phyloP scores from a whole-genome alignment of 37 sponge, comb jelly and placozoan species.

The Petrosia ficiformis region DNA sequence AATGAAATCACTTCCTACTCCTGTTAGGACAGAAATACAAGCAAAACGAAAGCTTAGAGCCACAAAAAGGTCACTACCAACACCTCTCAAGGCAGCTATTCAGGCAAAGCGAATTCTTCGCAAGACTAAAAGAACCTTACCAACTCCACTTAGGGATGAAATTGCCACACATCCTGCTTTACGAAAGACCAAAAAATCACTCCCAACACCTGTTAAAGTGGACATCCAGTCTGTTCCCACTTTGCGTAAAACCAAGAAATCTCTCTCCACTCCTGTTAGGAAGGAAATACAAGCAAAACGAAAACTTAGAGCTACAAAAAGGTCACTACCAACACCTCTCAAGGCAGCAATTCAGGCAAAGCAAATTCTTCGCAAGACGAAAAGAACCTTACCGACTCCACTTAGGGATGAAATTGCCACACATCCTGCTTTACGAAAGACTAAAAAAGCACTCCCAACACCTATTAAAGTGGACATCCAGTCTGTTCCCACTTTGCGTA shows the following conservation, averaged over 20 bases:
- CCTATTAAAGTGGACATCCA: slow-evolving; percentile 55
- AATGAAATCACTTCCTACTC: slow-evolving; percentile 55
- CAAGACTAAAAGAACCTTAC: slow-evolving; percentile 32
- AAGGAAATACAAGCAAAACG: slow-evolving; percentile 13
- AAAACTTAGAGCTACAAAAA: slow-evolving; percentile 6
- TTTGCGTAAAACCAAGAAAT: slow-evolving; percentile 39
- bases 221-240: slow-evolving; percentile 26
- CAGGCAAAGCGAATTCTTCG: slow-evolving; percentile 26
- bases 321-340: slow-evolving; percentile 53
- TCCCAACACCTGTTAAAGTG: slow-evolving; percentile 68
- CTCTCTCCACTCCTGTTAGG: slow-evolving; percentile 29
- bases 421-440: slow-evolving; percentile 23
- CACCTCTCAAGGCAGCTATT: slow-evolving; percentile 11
- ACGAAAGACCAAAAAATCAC: slow-evolving; percentile 33
- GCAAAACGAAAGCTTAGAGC: slow-evolving; percentile 19
- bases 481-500: slow-evolving; percentile 18
- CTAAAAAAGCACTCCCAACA: slow-evolving; percentile 53
- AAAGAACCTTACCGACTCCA: slow-evolving; percentile 63
- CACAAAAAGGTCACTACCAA: slow-evolving; percentile 39
- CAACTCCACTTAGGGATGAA: slow-evolving; percentile 51
- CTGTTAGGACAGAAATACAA: slow-evolving; percentile 27
- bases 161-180: slow-evolving; percentile 43
- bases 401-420: slow-evolving; percentile 51
- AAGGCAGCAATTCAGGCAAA: slow-evolving; percentile 40
- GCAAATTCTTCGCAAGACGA: slow-evolving; percentile 45